phyloP scores from a whole-genome alignment of 2,113 vertebrate genomes.

The Dromiciops gliroides region DNA sequence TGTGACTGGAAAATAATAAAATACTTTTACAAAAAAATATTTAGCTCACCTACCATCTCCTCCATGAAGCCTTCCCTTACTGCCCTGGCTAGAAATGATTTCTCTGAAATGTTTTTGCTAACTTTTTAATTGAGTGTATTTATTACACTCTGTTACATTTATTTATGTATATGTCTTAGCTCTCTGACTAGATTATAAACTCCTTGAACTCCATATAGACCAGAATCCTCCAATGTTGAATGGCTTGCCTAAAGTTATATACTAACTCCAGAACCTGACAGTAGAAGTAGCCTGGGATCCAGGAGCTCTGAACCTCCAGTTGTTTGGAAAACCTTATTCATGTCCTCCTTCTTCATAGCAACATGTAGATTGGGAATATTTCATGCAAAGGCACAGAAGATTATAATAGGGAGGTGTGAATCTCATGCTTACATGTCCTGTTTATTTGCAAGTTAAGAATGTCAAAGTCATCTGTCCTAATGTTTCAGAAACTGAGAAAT shows the following conservation, averaged over 20 bases:
- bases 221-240: slow-evolving; percentile 51
- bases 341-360: not conserved
- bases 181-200: not conserved
- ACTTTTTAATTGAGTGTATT: not conserved
- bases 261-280: slow-evolving; percentile 40
- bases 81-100: not conserved
- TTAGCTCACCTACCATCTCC: not conserved
- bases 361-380: slow-evolving; percentile 22
- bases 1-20: too few species aligned
- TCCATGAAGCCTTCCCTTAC: not conserved
- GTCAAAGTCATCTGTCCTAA: not conserved
- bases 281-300: slow-evolving; percentile 36
- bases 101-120: not conserved
- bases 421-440: slow-evolving; percentile 51
- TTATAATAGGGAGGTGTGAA: slow-evolving; percentile 57
- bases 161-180: not conserved
- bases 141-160: not conserved
- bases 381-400: slow-evolving; percentile 32
- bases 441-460: slow-evolving; percentile 52
- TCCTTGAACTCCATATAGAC: slow-evolving; percentile 1
- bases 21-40: too few species aligned
- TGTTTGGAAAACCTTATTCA: slow-evolving; percentile 46
- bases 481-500: slow-evolving; percentile 49
- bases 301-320: slow-evolving; percentile 49
- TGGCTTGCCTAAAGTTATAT: slow-evolving; percentile 37